Evolutionary conservation across 1,140 invertebrate genomes (phyloP), one percentile per base, ranked within the genome.

Genomic region (Bombus vancouverensis): DNA sequence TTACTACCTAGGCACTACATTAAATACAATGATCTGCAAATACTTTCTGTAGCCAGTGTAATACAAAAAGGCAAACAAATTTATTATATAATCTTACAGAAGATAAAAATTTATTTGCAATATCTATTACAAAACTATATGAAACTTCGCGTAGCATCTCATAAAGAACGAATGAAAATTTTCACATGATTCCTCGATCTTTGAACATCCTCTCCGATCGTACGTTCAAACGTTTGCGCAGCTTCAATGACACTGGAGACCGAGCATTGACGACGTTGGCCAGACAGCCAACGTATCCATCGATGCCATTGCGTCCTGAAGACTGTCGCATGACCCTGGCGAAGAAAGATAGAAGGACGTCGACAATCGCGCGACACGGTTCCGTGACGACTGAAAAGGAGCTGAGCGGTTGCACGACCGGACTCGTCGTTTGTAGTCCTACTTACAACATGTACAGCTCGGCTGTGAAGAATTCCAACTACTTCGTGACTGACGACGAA

Each of bases 231-330:
- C 85, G 77, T 90, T 85, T 90, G 82, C 85, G 84, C 88, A 95
- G 95, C 81, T 95, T 95, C 78, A 95, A 95, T 81, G 95, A 95
- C 71, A 95, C 95, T 28, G 94, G 94, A 37, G 94, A 95, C 85
- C 88, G 94, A 75, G 86, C 93, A 0, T 68, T 95, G n/a, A 95
- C 95, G 10, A 95, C 95, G 39, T 77, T 95, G 12, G 94, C 94
- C 62, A 92, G 94, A 68, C 95, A 95, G 62, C 94, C 94, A 59
- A 93, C 91, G 34, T 95, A 95, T 81, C 95, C 95, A 18, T 95
- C 94, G 42, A 95, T 95, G 95, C 95, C 95, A 0, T 70, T 95
- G 25, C 91, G 95, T 37, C 74, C 94, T 0, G 95, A 95, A 32
- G 95, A 95, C 22, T 94, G 93, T 70, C 93, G 93, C 9, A 92